Base-by-base conservation (phyloP, 2,797 vertebrate genomes). In the Glossophaga mutica region DNA sequence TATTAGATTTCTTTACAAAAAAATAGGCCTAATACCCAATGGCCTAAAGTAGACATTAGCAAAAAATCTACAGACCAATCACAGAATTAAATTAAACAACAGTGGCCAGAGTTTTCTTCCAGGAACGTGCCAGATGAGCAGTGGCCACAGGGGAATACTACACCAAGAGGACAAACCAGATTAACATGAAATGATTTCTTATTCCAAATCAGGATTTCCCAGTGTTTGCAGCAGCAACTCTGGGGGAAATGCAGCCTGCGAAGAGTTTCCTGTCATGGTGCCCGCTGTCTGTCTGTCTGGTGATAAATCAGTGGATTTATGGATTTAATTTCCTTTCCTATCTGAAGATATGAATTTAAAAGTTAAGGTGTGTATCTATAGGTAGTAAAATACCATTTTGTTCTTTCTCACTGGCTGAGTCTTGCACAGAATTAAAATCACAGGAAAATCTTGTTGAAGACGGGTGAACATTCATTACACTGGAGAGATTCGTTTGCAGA, bases 251-350 rank as follows among this genome's bases (percentile, higher is more conserved):
- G n/a, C 19, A 6, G 42, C 74, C 89, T 55, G 76, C 5, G 6
- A 50, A 77, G 50, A 83, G 91, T 91, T 91, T 62, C 29, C 89
- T 71, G 68, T 96, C 73, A 22, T 16, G 37, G 48, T 88, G 84
- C 94, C 77, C 1, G 3, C 42, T 65, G 77, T 76, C 32, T 68
- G 88, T 95, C 39, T 92, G 97, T 91, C 93, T 68, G n/a, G 91
- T 26, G 91, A 97, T 97, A 96, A 97, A 97, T 97, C 96, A 96
- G 68, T 96, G 91, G 97, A 98, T 98, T 97, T 98, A 98, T 97
- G 97, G 97, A 90, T 98, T 98, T 98, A 97, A 98, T 98, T 98
- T 97, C 81, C 96, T 94, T 97, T 96, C 86, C 91, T 84, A 94
- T 97, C 87, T 87, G 85, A 85, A 96, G 95, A 87, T 93, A 93